A percentile compares a stretch with the other conserved stretches of the same genome.
Conservation (phyloP, 2,888 invertebrate species). For the Perithous albicinctus region DNA sequence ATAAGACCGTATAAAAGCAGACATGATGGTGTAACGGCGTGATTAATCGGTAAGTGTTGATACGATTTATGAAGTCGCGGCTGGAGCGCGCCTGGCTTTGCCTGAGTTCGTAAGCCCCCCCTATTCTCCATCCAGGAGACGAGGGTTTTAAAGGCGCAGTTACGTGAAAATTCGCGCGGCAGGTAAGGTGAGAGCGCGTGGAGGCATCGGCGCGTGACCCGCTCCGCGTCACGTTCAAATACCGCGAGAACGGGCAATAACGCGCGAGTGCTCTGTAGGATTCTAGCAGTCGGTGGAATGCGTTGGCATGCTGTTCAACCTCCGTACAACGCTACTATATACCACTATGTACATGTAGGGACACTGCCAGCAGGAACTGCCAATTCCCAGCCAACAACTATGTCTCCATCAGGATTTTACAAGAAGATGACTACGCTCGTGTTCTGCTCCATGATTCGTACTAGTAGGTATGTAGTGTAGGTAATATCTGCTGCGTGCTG, state of each 20-base stretch:
- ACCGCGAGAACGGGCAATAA: conserved; percentile 51
- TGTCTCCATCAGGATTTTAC: conserved; percentile 57
- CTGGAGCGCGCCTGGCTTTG: conserved; percentile 6
- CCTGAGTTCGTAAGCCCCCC: conserved; percentile 53
- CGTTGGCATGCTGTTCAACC: conserved; percentile 40
- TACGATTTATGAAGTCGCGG: conserved; percentile 55
- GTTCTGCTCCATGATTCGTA: conserved; percentile 18
- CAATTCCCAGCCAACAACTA: conserved; percentile 29
- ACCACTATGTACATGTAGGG: not conserved
- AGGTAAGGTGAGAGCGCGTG: conserved; percentile 35
- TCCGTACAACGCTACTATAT: conserved; percentile 34
- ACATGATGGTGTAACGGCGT: conserved; percentile 48
- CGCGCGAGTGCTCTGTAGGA: conserved; percentile 55
- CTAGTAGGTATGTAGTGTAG: conserved; percentile 15
- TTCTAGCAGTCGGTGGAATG: conserved; percentile 69
- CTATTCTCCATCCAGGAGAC: conserved; percentile 58
- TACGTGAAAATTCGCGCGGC: conserved; percentile 62
- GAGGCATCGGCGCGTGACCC: conserved; percentile 65
- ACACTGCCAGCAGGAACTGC: conserved; percentile 25
- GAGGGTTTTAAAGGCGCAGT: conserved; percentile 63
- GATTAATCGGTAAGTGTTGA: conserved; percentile 59
- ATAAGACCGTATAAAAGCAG: conserved; percentile 25
- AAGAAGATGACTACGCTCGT: conserved; percentile 31
- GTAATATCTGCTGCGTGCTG: conserved; percentile 47
- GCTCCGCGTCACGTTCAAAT: conserved; percentile 60